A percentile compares a stretch with the other conserved stretches of the same genome.
Conservation (phyloP, 1,140 invertebrate species). For the Eumeta japonica region DNA sequence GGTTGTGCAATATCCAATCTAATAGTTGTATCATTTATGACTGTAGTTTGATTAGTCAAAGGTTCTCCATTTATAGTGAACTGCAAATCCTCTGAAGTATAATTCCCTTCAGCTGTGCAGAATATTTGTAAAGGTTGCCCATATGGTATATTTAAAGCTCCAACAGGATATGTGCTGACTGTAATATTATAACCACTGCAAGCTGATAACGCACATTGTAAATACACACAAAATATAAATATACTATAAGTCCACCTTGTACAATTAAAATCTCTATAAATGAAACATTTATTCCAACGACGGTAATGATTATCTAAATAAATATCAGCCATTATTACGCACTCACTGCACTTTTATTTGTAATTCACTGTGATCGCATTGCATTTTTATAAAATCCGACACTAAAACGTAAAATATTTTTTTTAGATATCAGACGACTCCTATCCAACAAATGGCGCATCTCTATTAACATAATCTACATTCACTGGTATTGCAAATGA, state of each 20-base stretch:
- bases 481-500: no score
- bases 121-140: conserved; percentile 37
- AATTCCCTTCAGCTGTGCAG: conserved; percentile 27
- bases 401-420: not conserved
- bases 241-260: no score
- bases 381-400: not conserved
- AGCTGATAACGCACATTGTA: not conserved
- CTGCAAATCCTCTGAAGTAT: conserved; percentile 25
- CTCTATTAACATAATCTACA: no score
- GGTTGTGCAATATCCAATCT: conserved; percentile 28
- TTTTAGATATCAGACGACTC: not conserved
- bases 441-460: not conserved
- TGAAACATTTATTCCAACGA: not conserved
- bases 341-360: not conserved
- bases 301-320: not conserved
- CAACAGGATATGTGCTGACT: conserved; percentile 27
- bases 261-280: not conserved
- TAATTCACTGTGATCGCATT: not conserved
- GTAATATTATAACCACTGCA: conserved; percentile 16
- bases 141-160: conserved; percentile 24
- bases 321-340: not conserved
- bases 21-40: conserved; percentile 35
- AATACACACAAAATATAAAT: not conserved
- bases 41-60: conserved; percentile 17
- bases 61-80: conserved; percentile 20